Evolutionary conservation across 2,113 vertebrate genomes (phyloP).

Genomic region (Chiloscyllium plagiosum): DNA sequence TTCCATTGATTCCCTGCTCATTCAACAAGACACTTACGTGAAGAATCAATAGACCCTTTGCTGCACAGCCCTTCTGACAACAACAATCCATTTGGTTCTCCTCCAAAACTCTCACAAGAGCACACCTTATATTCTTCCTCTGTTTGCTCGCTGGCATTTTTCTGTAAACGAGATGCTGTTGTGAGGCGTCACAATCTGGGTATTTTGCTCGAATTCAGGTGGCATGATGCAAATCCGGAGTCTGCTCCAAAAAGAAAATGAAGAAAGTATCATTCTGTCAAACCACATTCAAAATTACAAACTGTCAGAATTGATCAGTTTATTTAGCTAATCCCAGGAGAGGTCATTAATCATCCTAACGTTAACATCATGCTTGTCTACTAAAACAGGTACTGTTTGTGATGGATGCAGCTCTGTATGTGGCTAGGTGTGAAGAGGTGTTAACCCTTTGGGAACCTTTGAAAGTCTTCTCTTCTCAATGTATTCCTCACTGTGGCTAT

Average conservation of each 20-base stretch:
- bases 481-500: neutral
- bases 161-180: neutral
- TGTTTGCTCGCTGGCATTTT: neutral
- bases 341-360: neutral
- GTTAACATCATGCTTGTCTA: no score
- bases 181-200: neutral
- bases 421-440: neutral
- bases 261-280: neutral
- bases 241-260: neutral
- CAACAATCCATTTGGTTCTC: neutral
- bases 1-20: constrained; percentile 8
- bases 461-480: neutral
- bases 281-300: neutral
- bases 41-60: neutral
- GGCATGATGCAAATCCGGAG: neutral
- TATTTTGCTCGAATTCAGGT: neutral
- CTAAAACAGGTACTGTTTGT: neutral
- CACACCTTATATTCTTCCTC: neutral
- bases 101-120: neutral
- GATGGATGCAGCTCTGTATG: neutral
- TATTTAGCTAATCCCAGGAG: neutral
- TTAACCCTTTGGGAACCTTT: neutral
- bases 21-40: neutral
- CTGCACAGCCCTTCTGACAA: neutral
- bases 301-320: neutral